phyloP scores from a whole-genome alignment of 2,797 vertebrate genomes.

The Picus viridis region DNA sequence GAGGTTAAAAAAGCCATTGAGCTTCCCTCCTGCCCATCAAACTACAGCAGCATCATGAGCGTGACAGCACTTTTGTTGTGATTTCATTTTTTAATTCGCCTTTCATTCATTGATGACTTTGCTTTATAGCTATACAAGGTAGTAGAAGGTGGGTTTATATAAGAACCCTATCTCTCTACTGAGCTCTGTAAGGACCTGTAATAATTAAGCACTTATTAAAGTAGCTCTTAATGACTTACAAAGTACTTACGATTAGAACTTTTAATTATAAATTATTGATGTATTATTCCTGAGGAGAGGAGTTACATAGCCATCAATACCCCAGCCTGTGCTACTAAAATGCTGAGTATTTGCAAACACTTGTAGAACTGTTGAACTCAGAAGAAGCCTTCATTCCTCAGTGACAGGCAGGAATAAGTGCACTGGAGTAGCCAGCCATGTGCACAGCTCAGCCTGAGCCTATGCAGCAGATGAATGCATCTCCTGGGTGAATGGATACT shows the following conservation, averaged over 20 bases:
- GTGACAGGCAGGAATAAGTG: background rate
- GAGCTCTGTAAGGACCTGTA: background rate
- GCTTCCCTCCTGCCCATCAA: background rate
- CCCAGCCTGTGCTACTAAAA: background rate
- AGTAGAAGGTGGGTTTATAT: background rate
- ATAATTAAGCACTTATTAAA: conserved; percentile 32
- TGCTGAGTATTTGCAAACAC: background rate
- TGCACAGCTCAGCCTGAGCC: fast-evolving
- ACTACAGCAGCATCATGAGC: background rate
- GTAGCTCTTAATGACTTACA: conserved; percentile 1
- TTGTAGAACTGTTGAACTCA: background rate
- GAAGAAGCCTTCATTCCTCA: background rate
- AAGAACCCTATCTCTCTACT: background rate
- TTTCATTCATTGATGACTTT: background rate
- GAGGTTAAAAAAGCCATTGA: background rate
- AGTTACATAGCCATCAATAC: background rate
- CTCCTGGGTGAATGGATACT: background rate
- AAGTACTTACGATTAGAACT: background rate
- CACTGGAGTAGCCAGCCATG: fast-evolving
- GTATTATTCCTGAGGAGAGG: background rate
- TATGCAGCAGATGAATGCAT: background rate
- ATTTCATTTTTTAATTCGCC: background rate
- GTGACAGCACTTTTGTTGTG: background rate
- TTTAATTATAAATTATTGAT: background rate
- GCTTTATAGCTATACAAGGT: background rate